Conservation (phyloP, 2,888 invertebrate genomes). For the Drosophila macrospina region DNA sequence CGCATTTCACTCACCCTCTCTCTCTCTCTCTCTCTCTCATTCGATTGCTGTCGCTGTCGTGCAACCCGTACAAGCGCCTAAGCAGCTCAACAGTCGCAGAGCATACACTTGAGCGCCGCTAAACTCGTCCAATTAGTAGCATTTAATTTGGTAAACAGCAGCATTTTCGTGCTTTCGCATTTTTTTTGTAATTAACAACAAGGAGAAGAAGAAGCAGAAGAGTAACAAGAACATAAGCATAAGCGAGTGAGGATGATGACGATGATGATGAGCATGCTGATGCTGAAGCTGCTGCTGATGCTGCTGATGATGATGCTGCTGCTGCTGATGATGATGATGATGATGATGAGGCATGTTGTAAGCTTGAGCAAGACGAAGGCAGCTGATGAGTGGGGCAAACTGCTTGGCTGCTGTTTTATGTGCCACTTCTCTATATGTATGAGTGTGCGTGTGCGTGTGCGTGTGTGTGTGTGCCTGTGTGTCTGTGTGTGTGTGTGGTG, state of each 20-base stretch:
- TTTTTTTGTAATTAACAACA: slow-evolving; percentile 78
- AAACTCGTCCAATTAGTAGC: slow-evolving; percentile 81
- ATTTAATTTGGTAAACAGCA: slow-evolving; percentile 81
- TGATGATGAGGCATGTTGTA: slow-evolving; percentile 16
- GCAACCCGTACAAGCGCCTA: slow-evolving; percentile 42
- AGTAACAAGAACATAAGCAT: slow-evolving; percentile 1
- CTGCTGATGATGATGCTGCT: slow-evolving; percentile 14
- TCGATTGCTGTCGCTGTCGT: neutral
- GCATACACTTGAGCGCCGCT: slow-evolving; percentile 78
- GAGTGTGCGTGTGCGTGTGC: slow-evolving; percentile 12
- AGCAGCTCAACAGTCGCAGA: slow-evolving; percentile 64
- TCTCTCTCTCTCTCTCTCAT: neutral
- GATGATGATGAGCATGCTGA: slow-evolving; percentile 23
- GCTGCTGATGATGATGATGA: slow-evolving; percentile 12
- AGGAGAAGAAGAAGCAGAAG: slow-evolving; percentile 18
- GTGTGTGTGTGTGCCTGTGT: slow-evolving; percentile 18
- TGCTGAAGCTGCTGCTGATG: too few relatives aligned
- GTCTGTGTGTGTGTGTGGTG: slow-evolving; percentile 22
- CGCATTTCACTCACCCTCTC: slow-evolving; percentile 10
- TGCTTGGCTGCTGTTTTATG: slow-evolving; percentile 54
- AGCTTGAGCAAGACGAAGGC: slow-evolving; percentile 32
- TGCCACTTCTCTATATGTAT: slow-evolving; percentile 37
- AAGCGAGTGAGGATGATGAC: slow-evolving; percentile 35
- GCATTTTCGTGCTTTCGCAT: slow-evolving; percentile 80
- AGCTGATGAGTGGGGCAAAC: slow-evolving; percentile 53